Conservation (phyloP, 2,888 invertebrate genomes). For the Andricus curvator region DNA sequence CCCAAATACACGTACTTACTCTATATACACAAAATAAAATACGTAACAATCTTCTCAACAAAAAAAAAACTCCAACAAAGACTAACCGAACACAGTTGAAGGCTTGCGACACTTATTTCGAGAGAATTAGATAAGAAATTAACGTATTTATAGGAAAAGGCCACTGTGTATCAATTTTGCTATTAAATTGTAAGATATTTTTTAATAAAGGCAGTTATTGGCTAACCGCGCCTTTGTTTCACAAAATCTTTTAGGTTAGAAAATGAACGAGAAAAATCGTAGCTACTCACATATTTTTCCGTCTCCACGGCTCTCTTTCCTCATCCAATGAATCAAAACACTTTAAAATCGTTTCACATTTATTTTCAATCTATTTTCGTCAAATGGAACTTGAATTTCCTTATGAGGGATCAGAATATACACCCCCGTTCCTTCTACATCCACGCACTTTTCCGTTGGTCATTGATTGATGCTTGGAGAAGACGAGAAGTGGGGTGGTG, state of each 20-base stretch:
- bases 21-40: conserved; percentile 33
- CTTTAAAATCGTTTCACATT: background rate
- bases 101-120: background rate
- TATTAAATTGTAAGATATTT: conserved; percentile 71
- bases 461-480: no score
- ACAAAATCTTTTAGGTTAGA: conserved; percentile 12
- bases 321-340: background rate
- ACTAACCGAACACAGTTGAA: conserved; percentile 2
- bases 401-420: background rate
- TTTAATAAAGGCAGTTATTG: conserved; percentile 70
- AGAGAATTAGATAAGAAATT: background rate
- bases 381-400: background rate
- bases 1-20: conserved; percentile 52
- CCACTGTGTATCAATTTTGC: conserved; percentile 55
- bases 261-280: background rate
- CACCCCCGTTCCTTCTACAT: background rate
- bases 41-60: background rate
- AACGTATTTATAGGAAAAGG: conserved; percentile 6
- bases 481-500: no score
- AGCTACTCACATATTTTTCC: conserved; percentile 15
- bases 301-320: background rate
- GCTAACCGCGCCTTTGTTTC: conserved; percentile 41
- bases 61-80: background rate
- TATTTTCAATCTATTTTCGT: background rate
- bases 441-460: background rate